Conservation (phyloP, 1,140 invertebrate species). For the Pararge aegeria region DNA sequence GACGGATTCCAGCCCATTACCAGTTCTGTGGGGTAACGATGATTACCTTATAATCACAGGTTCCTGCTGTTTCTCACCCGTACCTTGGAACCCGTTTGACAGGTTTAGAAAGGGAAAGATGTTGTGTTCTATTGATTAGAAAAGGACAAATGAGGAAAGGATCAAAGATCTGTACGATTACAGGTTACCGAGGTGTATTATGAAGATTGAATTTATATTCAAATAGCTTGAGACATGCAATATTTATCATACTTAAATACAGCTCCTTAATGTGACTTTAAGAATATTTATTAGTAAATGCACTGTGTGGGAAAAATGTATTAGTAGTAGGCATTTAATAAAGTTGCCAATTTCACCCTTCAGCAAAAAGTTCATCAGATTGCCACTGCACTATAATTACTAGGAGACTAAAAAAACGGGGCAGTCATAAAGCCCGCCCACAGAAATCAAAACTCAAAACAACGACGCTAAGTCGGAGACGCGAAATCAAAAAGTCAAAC, state of each 20-base stretch:
- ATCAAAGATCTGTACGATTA: slow-evolving; percentile 28
- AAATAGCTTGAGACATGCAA: not conserved
- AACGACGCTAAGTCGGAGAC: too few relatives aligned
- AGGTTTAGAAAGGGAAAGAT: slow-evolving; percentile 31
- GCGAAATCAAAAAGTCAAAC: too few relatives aligned
- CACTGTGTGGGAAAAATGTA: too few relatives aligned
- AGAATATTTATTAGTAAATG: too few relatives aligned
- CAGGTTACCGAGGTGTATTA: slow-evolving; percentile 25
- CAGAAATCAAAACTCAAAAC: too few relatives aligned
- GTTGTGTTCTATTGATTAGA: slow-evolving; percentile 26
- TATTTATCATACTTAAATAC: slow-evolving; percentile 1
- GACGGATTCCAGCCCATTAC: slow-evolving; percentile 48
- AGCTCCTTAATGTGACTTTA: not conserved
- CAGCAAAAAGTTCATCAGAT: too few relatives aligned
- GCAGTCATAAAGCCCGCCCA: too few relatives aligned
- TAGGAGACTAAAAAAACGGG: too few relatives aligned
- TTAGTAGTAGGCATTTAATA: too few relatives aligned
- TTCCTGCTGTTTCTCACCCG: slow-evolving; percentile 35
- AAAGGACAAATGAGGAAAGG: slow-evolving; percentile 30
- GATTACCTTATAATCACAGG: slow-evolving; percentile 63
- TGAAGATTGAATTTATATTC: slow-evolving; percentile 16
- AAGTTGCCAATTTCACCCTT: too few relatives aligned
- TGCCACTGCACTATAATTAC: too few relatives aligned
- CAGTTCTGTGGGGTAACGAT: slow-evolving; percentile 44
- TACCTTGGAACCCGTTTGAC: slow-evolving; percentile 23